A percentile compares a stretch with the other conserved stretches of the same genome.
Evolutionary conservation across 2,113 vertebrate genomes (phyloP).

Genomic region (Todiramphus saurophagus): DNA sequence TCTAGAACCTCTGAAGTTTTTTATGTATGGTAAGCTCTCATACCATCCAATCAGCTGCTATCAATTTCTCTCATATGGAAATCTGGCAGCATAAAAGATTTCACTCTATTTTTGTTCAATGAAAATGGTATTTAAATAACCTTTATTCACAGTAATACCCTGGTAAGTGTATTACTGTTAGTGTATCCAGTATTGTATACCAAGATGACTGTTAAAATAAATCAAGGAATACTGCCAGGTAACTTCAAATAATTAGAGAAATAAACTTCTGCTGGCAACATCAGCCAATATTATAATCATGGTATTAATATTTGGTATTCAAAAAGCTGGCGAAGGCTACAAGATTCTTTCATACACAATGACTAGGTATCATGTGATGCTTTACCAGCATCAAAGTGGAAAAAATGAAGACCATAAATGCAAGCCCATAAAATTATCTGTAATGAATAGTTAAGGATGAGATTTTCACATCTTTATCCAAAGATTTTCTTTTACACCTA

Average conservation of each 20-base stretch:
- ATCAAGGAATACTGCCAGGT: not conserved
- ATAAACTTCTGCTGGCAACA: not conserved
- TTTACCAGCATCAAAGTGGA: not conserved
- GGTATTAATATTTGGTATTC: not conserved
- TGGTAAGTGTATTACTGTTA: not conserved
- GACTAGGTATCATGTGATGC: not conserved
- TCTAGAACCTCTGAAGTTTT: not conserved
- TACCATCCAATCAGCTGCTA: not conserved
- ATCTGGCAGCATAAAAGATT: not conserved
- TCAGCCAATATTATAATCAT: not conserved
- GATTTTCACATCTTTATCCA: not conserved
- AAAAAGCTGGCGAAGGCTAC: not conserved
- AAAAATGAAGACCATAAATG: not conserved
- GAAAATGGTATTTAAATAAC: not conserved
- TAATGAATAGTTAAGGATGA: not conserved
- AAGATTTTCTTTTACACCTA: not conserved
- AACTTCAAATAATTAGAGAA: not conserved
- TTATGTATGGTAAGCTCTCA: not conserved
- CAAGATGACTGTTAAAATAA: not conserved
- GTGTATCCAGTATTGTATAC: not conserved
- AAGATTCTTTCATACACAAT: not conserved
- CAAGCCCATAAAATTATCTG: not conserved
- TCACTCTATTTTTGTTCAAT: not conserved
- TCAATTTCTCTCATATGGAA: not conserved
- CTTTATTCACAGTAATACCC: not conserved